Base-by-base conservation (phyloP, 1,140 invertebrate genomes). In the Papilio polyxenes region DNA sequence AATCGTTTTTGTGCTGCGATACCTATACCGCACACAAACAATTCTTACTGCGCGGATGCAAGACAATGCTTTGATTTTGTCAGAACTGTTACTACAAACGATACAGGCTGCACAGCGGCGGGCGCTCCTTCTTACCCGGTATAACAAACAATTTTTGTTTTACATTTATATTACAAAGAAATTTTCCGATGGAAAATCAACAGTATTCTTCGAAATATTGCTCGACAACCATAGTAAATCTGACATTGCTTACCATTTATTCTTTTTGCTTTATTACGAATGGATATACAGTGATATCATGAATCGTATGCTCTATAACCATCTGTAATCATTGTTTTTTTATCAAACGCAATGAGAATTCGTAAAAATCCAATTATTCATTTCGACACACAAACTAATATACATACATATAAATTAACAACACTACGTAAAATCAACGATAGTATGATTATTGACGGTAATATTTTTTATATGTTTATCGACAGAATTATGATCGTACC, bases 11-110 rank as follows among this genome's bases (percentile, higher is more conserved):
- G 99, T 92, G 98, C 96, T 85, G 98, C 98, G 0, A 98, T 99
- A 82, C 91, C 97, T 0, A 96, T 99, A 15, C 97, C 98, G 4
- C 89, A 95, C 0, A 96, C n/a, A n/a, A n/a, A n/a, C n/a, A n/a
- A n/a, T n/a, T n/a, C n/a, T n/a, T n/a, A n/a, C n/a, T n/a, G 95
- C 4, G 95, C 95, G 81, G 95, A 95, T 56, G 95, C 96, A 17
- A 96, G 96, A n/a, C 95, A 96, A 79, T 98, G 98, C 89, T 96
- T 98, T 92, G 98, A 98, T 93, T 98, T 98, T 89, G 97, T 98
- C 1, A 95, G 98, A 83, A 97, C 97, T 13, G 96, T 96, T 7
- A 97, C 96, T 8, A 97, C 97, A 83, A 94, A 95, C 62, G 96
- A 96, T 85, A 95, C 95, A 80, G 96, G 96, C 77, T 98, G 97